phyloP scores from a whole-genome alignment of 2,113 vertebrate genomes.

The Sinocyclocheilus anshuiensis region DNA sequence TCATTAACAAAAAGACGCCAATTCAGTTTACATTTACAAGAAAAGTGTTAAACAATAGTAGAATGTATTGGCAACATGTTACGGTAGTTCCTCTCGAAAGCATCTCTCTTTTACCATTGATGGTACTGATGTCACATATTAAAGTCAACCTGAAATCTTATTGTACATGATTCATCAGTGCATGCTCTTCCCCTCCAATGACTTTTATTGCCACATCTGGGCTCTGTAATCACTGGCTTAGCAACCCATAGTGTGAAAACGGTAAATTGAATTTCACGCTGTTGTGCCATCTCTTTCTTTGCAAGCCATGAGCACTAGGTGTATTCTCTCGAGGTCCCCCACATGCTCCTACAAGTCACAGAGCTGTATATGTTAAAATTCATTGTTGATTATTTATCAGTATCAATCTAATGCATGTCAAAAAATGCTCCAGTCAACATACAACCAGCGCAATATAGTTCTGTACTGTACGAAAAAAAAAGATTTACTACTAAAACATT shows the following conservation, averaged over 20 bases:
- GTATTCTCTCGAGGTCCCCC: not conserved
- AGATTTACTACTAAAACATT: no score
- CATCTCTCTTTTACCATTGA: not conserved
- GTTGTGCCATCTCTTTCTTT: slow-evolving; percentile 14
- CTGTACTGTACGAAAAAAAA: not conserved
- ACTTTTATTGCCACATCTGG: slow-evolving; percentile 16
- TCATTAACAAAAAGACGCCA: not conserved
- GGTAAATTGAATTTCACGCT: slow-evolving; percentile 22
- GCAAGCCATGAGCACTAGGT: not conserved
- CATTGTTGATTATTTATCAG: not conserved
- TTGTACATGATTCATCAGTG: not conserved
- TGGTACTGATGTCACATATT: not conserved
- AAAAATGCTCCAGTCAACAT: not conserved
- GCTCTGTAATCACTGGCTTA: slow-evolving; percentile 17
- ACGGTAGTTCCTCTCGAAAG: not conserved
- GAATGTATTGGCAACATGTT: not conserved
- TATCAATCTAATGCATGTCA: not conserved
- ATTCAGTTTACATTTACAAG: not conserved
- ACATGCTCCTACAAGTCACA: not conserved
- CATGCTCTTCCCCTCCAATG: no score
- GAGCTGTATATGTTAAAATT: not conserved
- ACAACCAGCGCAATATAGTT: not conserved
- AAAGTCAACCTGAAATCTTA: not conserved
- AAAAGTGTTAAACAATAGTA: not conserved
- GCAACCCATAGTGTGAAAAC: slow-evolving; percentile 28